A percentile compares a stretch with the other conserved stretches of the same genome.
Evolutionary conservation across 2,888 invertebrate species (phyloP).

Genomic region (Helobdella robusta): DNA sequence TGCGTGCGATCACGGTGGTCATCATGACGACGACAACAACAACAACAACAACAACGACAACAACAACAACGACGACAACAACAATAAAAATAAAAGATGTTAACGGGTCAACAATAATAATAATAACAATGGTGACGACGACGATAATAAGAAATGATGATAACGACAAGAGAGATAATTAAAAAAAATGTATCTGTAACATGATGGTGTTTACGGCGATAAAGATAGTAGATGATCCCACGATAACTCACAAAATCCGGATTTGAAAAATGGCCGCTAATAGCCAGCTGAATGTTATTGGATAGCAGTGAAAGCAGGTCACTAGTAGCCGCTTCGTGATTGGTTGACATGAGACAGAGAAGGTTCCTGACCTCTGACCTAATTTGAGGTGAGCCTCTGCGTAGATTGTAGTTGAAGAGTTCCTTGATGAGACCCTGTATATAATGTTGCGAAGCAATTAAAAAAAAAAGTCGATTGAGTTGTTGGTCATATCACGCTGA

Average conservation of each 20-base stretch:
- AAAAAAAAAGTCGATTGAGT: not conserved
- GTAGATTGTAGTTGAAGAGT: slow-evolving; percentile 76
- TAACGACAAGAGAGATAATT: too few species aligned
- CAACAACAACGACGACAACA: too few species aligned
- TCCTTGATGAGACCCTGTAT: slow-evolving; percentile 70
- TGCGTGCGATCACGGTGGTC: too few species aligned
- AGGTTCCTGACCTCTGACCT: slow-evolving; percentile 81
- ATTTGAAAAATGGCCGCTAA: slow-evolving; percentile 54
- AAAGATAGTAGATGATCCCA: too few species aligned
- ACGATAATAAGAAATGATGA: not conserved
- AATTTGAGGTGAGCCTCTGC: slow-evolving; percentile 61
- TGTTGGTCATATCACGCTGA: not conserved
- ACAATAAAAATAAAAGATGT: too few species aligned
- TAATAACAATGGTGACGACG: too few species aligned
- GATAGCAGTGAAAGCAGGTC: slow-evolving; percentile 73
- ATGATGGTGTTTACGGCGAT: too few species aligned
- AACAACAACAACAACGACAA: too few species aligned
- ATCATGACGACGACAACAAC: too few species aligned
- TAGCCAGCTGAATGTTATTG: slow-evolving; percentile 62
- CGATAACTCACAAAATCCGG: slow-evolving; percentile 56
- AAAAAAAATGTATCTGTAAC: too few species aligned
- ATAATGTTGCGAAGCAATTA: not conserved
- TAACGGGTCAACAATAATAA: too few species aligned
- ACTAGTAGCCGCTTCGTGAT: slow-evolving; percentile 71
- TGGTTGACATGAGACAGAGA: slow-evolving; percentile 75